Conservation (phyloP, 1,140 invertebrate species). For the Homarus americanus region DNA sequence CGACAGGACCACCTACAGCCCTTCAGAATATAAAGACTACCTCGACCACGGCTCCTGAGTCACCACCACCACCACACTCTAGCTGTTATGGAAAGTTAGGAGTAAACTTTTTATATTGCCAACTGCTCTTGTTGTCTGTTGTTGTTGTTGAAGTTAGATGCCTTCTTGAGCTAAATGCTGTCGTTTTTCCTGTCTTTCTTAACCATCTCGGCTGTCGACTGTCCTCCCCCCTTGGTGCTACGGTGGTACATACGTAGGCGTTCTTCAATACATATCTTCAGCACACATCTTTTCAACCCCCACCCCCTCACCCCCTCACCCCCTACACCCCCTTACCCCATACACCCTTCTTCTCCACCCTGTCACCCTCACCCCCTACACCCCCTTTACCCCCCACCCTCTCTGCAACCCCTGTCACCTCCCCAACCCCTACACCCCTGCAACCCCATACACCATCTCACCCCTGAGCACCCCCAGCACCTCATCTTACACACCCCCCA, state of each 20-base stretch:
- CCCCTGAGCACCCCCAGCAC: no score
- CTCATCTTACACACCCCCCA: no score
- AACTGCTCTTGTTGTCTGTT: constrained; percentile 58
- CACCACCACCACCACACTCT: background rate
- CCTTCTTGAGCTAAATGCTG: constrained; percentile 40
- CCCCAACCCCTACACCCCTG: no score
- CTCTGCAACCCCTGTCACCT: no score
- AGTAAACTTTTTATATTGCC: constrained; percentile 48
- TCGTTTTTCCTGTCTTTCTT: constrained; percentile 11
- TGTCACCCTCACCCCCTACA: no score
- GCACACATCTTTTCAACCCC: background rate
- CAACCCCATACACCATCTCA: no score
- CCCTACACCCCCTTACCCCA: background rate
- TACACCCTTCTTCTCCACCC: no score
- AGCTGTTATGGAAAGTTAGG: constrained; percentile 14
- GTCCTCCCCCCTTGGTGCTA: constrained; percentile 6
- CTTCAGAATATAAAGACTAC: constrained; percentile 66
- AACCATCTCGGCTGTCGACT: background rate
- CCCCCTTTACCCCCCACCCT: no score
- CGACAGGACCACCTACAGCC: constrained; percentile 52
- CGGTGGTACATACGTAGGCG: background rate
- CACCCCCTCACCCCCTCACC: background rate
- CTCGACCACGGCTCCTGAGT: constrained; percentile 65
- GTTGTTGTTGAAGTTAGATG: constrained; percentile 58
- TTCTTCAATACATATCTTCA: constrained; percentile 7